Conservation (phyloP, 2,888 invertebrate species). For the Pristionchus entomophagus region DNA sequence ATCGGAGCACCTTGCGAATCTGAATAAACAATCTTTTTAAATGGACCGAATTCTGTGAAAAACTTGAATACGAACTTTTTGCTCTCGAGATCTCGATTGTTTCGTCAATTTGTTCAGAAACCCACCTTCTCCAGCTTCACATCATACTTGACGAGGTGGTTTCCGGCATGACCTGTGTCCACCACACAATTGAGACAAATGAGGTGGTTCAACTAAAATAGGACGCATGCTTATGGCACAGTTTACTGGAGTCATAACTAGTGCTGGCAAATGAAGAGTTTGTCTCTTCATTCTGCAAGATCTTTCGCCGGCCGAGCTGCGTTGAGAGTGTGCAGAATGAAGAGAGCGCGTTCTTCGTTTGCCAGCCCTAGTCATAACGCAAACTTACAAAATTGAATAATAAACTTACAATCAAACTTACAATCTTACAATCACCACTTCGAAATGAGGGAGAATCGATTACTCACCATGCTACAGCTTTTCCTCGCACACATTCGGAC, state of each 20-base stretch:
- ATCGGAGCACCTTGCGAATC: background rate
- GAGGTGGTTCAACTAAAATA: background rate
- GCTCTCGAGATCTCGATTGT: no score
- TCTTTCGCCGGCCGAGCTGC: no score
- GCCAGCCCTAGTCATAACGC: no score
- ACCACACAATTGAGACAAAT: background rate
- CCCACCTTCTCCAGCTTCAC: background rate
- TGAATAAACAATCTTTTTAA: background rate
- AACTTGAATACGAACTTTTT: no score
- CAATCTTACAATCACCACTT: no score
- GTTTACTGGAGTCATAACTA: background rate
- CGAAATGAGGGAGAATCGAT: background rate
- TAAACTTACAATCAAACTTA: no score
- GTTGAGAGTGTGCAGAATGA: no score
- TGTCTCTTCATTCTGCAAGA: no score
- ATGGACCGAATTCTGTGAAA: no score
- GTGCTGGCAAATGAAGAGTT: no score
- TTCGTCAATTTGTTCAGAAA: background rate
- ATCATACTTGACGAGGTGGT: background rate
- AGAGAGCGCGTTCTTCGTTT: no score
- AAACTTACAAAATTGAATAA: background rate
- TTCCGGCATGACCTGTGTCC: background rate
- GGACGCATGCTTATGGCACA: background rate
- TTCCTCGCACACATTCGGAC: background rate
- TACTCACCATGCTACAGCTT: background rate